Evolutionary conservation across 2,797 vertebrate genomes (phyloP).

Genomic region (Sebastes ruberrimus): DNA sequence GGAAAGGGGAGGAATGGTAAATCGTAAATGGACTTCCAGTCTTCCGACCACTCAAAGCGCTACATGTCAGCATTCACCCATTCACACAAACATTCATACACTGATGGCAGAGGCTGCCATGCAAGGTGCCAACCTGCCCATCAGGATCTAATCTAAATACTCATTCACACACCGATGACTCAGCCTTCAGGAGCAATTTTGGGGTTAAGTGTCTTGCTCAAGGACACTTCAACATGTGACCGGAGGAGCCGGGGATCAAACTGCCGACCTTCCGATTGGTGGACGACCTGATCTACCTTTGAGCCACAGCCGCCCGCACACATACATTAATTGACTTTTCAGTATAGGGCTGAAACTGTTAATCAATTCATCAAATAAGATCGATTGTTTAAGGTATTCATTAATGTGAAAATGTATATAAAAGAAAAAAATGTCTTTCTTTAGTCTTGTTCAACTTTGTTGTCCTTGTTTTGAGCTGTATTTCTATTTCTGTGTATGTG

Average conservation of each 20-base stretch:
- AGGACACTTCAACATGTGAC: too few species aligned
- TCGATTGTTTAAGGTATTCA: neutral
- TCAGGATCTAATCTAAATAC: neutral
- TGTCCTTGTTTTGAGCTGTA: neutral
- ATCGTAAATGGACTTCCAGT: too few species aligned
- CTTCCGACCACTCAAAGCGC: neutral
- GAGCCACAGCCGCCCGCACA: too few species aligned
- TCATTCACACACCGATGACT: neutral
- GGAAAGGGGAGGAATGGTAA: neutral
- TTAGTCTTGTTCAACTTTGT: neutral
- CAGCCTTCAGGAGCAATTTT: neutral
- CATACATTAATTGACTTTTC: too few species aligned
- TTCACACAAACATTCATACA: neutral
- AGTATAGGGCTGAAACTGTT: too few species aligned
- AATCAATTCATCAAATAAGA: too few species aligned
- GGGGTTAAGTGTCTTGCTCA: neutral
- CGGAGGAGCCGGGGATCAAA: too few species aligned
- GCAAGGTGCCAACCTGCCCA: too few species aligned
- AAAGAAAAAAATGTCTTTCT: neutral
- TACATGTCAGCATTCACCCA: neutral
- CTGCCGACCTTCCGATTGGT: too few species aligned
- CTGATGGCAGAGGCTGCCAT: too few species aligned
- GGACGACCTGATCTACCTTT: too few species aligned
- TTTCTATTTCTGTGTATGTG: neutral
- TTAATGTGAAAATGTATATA: neutral